Evolutionary conservation across 2,113 vertebrate genomes (phyloP).

Genomic region (Protobothrops flavoviridis): DNA sequence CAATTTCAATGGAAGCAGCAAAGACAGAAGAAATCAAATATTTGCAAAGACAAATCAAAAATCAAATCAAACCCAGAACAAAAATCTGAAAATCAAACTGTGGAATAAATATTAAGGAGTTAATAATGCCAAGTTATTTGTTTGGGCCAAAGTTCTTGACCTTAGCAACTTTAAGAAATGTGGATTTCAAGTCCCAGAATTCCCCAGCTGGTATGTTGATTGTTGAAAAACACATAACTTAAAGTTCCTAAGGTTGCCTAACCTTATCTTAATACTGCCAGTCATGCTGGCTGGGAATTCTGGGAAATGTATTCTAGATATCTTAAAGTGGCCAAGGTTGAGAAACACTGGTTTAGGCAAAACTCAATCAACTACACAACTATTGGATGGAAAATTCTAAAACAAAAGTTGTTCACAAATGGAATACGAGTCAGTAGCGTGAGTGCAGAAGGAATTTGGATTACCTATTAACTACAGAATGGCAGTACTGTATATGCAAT

Average conservation of each 20-base stretch:
- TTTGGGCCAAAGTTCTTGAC: not conserved
- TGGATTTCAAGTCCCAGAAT: not conserved
- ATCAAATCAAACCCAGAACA: no score
- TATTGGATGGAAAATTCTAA: not conserved
- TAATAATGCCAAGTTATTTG: not conserved
- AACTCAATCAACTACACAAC: not conserved
- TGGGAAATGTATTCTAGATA: not conserved
- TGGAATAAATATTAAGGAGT: not conserved
- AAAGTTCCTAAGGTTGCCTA: not conserved
- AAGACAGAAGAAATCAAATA: not conserved
- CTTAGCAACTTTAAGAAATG: not conserved
- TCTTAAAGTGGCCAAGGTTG: not conserved
- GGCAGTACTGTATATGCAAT: not conserved
- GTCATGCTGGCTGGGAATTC: not conserved
- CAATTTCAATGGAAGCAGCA: not conserved
- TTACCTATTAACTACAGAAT: not conserved
- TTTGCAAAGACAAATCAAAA: no score
- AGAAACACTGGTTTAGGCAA: not conserved
- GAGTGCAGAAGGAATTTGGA: not conserved
- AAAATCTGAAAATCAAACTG: not conserved
- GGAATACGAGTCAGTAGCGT: not conserved
- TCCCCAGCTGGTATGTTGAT: not conserved
- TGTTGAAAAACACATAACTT: not conserved
- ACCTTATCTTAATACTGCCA: not conserved
- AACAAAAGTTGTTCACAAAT: not conserved